Base-by-base conservation (phyloP, 2,113 vertebrate genomes). In the Coracopsis vasa region DNA sequence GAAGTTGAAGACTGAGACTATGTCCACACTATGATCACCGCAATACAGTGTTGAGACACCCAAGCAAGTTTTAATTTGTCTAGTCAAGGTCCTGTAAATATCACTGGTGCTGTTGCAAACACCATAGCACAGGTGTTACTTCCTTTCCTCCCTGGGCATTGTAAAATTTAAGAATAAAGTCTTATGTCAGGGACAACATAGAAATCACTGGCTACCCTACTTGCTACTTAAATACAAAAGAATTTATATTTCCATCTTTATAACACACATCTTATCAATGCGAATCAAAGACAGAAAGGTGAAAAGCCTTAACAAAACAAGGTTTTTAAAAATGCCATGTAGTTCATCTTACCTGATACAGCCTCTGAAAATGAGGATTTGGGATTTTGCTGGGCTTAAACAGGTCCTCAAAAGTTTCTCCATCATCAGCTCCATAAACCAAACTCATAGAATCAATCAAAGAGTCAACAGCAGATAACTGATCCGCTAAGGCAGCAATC, bases 381-480 rank as follows among this genome's bases (percentile, higher is more conserved):
- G 99, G 98, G 73, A 99, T 98, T 97, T 98, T 97, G 96, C 98
- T 98, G 83, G 98, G 98, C 90, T 99, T 98, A 91, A 99, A 98
- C 31, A 99, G 81, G 96, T 99, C 99, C 83, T 97, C 97, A 35
- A 90, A 88, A n/a, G 97, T 97, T 89, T 98, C 98, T 44, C 98
- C 97, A 79, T 98, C 98, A 37, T 98, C 97, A 66, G 98, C 97
- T 93, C 98, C 98, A 74, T 97, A 96, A 75, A 99, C 75, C 98
- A 99, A 97, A 98, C 98, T 99, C 99, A 99, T 99, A 45, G 99
- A 99, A 93, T 99, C 98, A 90, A 99, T 99, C 88, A 99, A 91
- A 73, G 98, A 97, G 90, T 99, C 99, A 67, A 99, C 95, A 27
- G 98, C 98, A 90, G 97, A 98, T 82, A 99, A 94, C 97, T 99